Conservation (phyloP, 2,888 invertebrate genomes). For the Rhodophaea formosa region DNA sequence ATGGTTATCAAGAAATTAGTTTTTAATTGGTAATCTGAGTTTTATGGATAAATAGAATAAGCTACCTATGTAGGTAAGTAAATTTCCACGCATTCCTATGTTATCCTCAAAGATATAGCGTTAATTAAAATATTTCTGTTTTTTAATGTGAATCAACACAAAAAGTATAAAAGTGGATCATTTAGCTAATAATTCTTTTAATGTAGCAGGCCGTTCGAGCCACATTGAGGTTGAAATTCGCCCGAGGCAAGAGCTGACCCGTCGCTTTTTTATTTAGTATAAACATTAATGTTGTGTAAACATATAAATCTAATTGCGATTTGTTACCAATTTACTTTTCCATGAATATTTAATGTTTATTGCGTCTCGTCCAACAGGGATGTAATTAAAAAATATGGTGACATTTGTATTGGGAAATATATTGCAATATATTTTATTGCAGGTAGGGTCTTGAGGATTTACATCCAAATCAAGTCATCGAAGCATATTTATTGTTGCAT, state of each 20-base stretch:
- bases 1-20: conserved; percentile 12
- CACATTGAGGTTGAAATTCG: conserved; percentile 29
- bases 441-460: conserved; percentile 3
- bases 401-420: conserved; percentile 5
- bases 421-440: conserved; percentile 7
- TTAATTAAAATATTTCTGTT: conserved; percentile 7
- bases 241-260: conserved; percentile 43
- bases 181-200: conserved; percentile 46
- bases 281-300: conserved; percentile 57
- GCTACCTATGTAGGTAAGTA: neutral
- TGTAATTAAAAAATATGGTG: conserved; percentile 24
- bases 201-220: conserved; percentile 44
- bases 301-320: conserved; percentile 60
- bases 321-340: conserved; percentile 56
- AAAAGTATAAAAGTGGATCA: neutral
- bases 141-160: conserved; percentile 9
- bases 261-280: conserved; percentile 41
- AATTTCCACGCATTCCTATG: neutral
- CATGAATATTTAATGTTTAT: conserved; percentile 48
- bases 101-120: neutral
- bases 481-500: conserved; percentile 15
- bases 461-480: conserved; percentile 19
- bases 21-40: neutral
- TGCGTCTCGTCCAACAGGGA: conserved; percentile 23
- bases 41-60: too few species aligned